phyloP scores from a whole-genome alignment of 1,140 invertebrate species.

The Meteorus sp. region DNA sequence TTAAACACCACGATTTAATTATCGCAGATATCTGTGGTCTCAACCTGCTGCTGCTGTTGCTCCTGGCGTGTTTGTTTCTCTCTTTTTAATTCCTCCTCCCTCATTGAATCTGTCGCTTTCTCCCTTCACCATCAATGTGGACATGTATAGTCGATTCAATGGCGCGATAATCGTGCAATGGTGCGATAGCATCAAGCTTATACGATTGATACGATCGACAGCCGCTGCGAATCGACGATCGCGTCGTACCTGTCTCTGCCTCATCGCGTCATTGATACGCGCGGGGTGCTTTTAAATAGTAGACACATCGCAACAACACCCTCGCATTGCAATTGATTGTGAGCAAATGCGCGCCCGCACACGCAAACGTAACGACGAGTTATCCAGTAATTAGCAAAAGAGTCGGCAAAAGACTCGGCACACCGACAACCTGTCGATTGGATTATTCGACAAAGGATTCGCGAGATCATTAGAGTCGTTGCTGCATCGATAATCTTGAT shows the following conservation, averaged over 20 bases:
- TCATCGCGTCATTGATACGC: no score
- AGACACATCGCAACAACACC: slow-evolving; percentile 25
- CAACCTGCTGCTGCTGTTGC: neutral
- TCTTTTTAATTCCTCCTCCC: no score
- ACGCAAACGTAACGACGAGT: slow-evolving; percentile 27
- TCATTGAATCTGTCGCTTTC: neutral
- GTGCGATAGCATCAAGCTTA: slow-evolving; percentile 19
- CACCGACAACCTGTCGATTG: slow-evolving; percentile 24
- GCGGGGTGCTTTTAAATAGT: slow-evolving; percentile 9
- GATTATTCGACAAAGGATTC: slow-evolving; percentile 27
- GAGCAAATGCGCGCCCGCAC: no score
- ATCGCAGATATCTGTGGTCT: slow-evolving; percentile 25
- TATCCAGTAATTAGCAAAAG: slow-evolving; percentile 40
- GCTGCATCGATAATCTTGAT: slow-evolving; percentile 9
- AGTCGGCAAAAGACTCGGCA: slow-evolving; percentile 23
- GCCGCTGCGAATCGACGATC: slow-evolving; percentile 28
- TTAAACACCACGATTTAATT: slow-evolving; percentile 42
- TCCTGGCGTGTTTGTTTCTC: neutral
- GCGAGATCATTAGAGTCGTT: slow-evolving; percentile 20
- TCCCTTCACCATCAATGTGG: neutral
- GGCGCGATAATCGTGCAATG: slow-evolving; percentile 16
- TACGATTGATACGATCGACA: slow-evolving; percentile 39
- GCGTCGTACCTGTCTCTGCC: no score
- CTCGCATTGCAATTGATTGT: slow-evolving; percentile 25
- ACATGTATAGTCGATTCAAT: slow-evolving; percentile 10